Evolutionary conservation across 1,140 invertebrate species (phyloP).

Genomic region (Megathymus violae): DNA sequence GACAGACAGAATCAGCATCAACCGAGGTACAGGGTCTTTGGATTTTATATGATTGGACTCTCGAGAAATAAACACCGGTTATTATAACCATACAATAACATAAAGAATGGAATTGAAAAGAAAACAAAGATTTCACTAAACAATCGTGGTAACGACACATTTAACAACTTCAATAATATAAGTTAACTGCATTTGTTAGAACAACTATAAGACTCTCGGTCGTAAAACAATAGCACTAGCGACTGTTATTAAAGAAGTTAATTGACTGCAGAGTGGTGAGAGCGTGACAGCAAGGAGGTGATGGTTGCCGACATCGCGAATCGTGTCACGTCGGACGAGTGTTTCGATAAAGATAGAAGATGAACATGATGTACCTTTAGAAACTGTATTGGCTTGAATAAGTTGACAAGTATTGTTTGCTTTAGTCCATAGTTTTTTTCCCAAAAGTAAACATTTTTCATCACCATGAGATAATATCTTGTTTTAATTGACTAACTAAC

Average conservation of each 20-base stretch:
- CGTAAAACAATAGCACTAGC: background rate
- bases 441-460: no score
- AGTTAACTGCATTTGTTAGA: background rate
- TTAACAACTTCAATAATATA: background rate
- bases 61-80: no score
- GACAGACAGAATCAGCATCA: no score
- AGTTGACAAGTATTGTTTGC: no score
- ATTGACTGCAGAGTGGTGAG: conserved; percentile 2
- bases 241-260: conserved; percentile 1
- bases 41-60: no score
- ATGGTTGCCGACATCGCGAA: background rate
- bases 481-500: no score
- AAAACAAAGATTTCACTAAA: background rate
- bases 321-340: background rate
- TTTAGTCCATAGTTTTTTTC: no score
- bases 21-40: no score
- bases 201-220: background rate
- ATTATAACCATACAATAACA: no score
- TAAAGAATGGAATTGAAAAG: background rate
- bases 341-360: background rate
- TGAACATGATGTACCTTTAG: background rate
- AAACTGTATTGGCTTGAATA: no score
- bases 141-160: background rate
- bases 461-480: no score
- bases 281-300: conserved; percentile 2